These are phyloP conservation scores for Lacanobia oleracea DNA, from an alignment of 2,888 invertebrate species.

Conservation along the genomic window DNA sequence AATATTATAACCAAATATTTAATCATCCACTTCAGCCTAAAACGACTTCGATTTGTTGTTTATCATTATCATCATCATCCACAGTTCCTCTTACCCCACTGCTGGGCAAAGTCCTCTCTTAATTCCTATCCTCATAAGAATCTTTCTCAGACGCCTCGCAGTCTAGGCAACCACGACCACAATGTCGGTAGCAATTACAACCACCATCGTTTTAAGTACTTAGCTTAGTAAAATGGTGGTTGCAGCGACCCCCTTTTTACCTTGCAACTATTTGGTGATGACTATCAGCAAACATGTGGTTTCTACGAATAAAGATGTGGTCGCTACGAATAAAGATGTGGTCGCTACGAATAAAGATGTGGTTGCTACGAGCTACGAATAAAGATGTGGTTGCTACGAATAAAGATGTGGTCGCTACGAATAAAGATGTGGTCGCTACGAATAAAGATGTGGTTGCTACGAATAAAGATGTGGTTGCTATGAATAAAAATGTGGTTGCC, in stretches of 20 bases:
- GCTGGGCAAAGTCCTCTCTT: background rate
- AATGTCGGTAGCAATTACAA: background rate
- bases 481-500: background rate
- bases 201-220: background rate
- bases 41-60: background rate
- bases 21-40: background rate
- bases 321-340: background rate
- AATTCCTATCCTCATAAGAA: background rate
- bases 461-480: background rate
- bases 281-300: no score
- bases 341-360: background rate
- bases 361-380: no score
- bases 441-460: no score
- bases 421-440: no score
- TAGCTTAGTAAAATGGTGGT: no score
- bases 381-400: no score
- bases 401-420: no score
- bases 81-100: background rate
- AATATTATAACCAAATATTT: background rate
- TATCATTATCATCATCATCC: background rate
- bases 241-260: background rate
- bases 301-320: no score
- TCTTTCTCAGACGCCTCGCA: background rate
- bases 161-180: background rate
- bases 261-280: background rate